These are phyloP conservation scores for Seriola rivoliana DNA, from an alignment of 2,113 vertebrate genomes.

Conservation along the genomic window DNA sequence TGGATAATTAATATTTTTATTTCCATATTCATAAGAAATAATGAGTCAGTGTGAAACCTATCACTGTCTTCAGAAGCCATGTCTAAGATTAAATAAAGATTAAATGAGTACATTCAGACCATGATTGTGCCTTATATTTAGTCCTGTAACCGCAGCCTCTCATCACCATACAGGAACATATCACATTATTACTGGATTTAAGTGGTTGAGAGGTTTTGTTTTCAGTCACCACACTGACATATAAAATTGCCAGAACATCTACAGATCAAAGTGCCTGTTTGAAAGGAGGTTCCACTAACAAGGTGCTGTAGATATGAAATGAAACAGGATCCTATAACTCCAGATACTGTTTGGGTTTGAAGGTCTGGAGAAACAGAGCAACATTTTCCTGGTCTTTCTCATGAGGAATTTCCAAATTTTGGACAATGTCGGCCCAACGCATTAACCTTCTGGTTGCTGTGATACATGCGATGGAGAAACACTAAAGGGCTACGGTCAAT, in stretches of 20 bases:
- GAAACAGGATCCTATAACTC: constrained; percentile 39
- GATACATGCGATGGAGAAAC: too few relatives aligned
- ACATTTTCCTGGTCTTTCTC: too few relatives aligned
- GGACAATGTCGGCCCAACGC: too few relatives aligned
- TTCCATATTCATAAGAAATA: background rate
- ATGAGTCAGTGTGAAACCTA: background rate
- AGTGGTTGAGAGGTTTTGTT: background rate
- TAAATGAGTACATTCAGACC: background rate
- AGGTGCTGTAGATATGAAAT: constrained; percentile 7
- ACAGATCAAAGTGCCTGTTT: background rate
- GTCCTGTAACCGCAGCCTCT: too few relatives aligned
- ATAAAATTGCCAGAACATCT: background rate
- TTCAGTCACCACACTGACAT: background rate
- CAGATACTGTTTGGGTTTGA: background rate
- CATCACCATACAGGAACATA: constrained; percentile 13
- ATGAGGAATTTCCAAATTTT: too few relatives aligned
- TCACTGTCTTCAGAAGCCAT: background rate
- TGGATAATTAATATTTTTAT: background rate
- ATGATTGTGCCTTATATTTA: background rate
- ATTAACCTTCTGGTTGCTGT: too few relatives aligned
- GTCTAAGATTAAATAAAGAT: too few relatives aligned
- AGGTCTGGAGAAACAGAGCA: too few relatives aligned
- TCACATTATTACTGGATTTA: background rate
- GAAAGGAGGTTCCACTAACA: background rate
- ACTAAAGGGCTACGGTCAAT: too few relatives aligned